phyloP scores from a whole-genome alignment of 2,113 vertebrate species.

The Bettongia penicillata region DNA sequence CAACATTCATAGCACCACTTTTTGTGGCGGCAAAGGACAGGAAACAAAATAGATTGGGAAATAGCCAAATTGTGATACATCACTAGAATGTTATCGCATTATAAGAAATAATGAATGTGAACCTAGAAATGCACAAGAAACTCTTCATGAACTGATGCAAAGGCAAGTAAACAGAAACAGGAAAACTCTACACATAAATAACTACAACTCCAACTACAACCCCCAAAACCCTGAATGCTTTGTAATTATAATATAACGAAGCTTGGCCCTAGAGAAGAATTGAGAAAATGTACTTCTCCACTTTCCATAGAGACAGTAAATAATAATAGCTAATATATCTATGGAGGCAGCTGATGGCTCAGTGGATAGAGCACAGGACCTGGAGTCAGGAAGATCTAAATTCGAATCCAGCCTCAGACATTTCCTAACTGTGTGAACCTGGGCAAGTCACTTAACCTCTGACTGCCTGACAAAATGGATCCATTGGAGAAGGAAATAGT shows the following conservation, averaged over 20 bases:
- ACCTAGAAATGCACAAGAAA: background rate
- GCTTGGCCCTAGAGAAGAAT: background rate
- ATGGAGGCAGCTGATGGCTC: too few species aligned
- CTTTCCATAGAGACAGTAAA: background rate
- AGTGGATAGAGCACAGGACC: too few species aligned
- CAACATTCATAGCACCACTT: background rate
- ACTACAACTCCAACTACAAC: background rate
- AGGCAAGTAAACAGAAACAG: background rate
- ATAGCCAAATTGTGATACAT: background rate
- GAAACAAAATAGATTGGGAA: background rate
- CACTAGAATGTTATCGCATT: background rate
- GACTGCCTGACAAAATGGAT: too few species aligned
- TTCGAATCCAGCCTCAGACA: too few species aligned
- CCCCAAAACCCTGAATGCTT: background rate
- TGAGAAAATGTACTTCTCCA: background rate
- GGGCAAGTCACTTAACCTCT: too few species aligned
- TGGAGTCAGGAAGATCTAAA: too few species aligned
- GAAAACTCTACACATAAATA: background rate
- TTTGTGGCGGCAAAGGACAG: background rate
- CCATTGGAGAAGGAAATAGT: too few species aligned
- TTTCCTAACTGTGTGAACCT: too few species aligned
- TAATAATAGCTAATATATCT: too few species aligned
- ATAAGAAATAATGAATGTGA: background rate
- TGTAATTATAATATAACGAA: background rate
- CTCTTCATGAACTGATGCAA: background rate